Evolutionary conservation across 2,113 vertebrate genomes (phyloP), one percentile per base, ranked within the genome.

Genomic region (Vicugna pacos): DNA sequence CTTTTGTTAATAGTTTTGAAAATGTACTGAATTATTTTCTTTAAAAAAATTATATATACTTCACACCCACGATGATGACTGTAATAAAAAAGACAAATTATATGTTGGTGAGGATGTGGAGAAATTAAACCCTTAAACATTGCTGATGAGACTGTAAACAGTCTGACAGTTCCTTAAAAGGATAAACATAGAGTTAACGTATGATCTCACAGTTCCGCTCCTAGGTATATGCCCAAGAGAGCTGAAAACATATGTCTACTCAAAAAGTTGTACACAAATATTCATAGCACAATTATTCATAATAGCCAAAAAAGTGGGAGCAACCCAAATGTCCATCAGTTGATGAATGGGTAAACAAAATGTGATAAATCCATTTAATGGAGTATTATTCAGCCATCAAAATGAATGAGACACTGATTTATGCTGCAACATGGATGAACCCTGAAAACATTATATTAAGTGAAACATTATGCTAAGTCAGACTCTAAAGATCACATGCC

Each of bases 331-430:
- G 35, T 67, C 85, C 54, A 90, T 20, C 62, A 69, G 65, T 26
- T 46, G 69, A 93, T 72, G 64, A 87, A 72, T 22, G 17, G 15
- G n/a, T 77, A 60, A 79, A 50, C 14, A 65, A 93, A 82, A 86
- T 72, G 80, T 80, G 72, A 62, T 85, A 14, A 46, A 79, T 5
- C 46, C 20, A 24, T 24, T 46, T 7, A 73, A 1, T 58, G 73
- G 17, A 92, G n/a, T 85, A 92, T 58, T 93, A 60, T 46, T 90
- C 35, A 82, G 13, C 69, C 38, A n/a, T 73, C 69, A 77, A 76
- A 52, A 88, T 1, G 20, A 92, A 70, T n/a, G 38, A 65, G 13
- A 14, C 58, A 72, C 58, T 32, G 28, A 62, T 72, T 91, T 73
- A 35, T 65, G 75, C 58, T 75, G 38, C 67, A 58, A 30, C 8